Evolutionary conservation across 64 coral and sea anemone genomes (phyloP).

Genomic region (Actinia equina): DNA sequence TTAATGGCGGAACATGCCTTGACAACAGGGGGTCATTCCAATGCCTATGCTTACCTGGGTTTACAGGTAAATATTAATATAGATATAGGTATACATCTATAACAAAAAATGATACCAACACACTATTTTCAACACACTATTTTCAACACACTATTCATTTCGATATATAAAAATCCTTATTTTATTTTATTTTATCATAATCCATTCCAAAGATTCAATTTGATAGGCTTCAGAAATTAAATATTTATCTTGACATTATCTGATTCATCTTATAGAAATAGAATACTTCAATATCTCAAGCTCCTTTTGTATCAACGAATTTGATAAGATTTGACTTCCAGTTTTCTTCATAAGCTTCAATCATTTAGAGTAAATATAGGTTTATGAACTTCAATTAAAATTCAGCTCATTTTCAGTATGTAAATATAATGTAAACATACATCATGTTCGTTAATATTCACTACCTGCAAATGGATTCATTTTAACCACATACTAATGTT

Average conservation of each 20-base stretch:
- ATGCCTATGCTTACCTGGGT: slow-evolving; percentile 71
- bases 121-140: slow-evolving; percentile 12
- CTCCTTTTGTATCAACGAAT: neutral
- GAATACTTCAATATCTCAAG: neutral
- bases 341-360: neutral
- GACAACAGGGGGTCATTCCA: slow-evolving; percentile 57
- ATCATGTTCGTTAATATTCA: neutral
- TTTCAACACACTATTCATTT: slow-evolving; percentile 5
- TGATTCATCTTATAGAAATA: neutral
- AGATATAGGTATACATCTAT: neutral
- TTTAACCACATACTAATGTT: neutral
- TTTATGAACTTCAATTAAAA: neutral
- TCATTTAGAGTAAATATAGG: neutral
- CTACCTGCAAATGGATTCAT: neutral
- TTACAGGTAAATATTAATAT: slow-evolving; percentile 68
- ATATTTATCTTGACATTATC: neutral
- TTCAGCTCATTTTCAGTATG: neutral
- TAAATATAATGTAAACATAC: neutral
- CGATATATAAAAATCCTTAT: neutral
- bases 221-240: neutral
- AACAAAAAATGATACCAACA: neutral
- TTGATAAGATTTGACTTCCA: neutral
- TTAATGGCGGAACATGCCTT: slow-evolving; percentile 76
- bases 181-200: neutral
- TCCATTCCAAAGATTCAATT: neutral